Percentiles rank a stretch among this genome's conserved stretches.
These are phyloP conservation scores for Epinotia demarniana DNA, from an alignment of 2,888 invertebrate genomes.

Conservation along the genomic window DNA sequence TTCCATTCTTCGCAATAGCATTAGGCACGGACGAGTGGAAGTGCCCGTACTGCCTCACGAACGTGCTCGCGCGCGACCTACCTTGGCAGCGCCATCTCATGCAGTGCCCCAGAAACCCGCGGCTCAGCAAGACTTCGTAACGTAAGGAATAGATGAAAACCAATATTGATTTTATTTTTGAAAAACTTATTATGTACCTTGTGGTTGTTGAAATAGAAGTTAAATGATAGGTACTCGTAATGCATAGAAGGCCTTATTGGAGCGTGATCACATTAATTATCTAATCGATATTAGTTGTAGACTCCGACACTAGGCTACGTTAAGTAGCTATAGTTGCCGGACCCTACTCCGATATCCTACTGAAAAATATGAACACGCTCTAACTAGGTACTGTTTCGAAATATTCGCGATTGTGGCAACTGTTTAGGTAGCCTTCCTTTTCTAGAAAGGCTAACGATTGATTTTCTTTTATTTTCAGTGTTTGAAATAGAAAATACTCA, in stretches of 20 bases:
- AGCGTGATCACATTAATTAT: too few species aligned
- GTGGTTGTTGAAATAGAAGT: neutral
- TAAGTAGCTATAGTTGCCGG: too few species aligned
- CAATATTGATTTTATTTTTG: constrained; percentile 11
- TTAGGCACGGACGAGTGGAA: constrained; percentile 87
- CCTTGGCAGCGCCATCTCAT: constrained; percentile 93
- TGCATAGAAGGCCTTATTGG: constrained; percentile 37
- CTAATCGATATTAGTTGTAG: neutral
- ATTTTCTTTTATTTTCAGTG: constrained; percentile 13
- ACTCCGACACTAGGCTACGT: too few species aligned
- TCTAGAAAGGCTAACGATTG: constrained; percentile 23
- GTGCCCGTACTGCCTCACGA: constrained; percentile 94
- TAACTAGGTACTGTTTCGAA: neutral
- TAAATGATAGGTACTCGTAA: neutral
- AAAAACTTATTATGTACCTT: neutral
- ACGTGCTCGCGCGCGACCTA: constrained; percentile 89
- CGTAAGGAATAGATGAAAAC: constrained; percentile 46
- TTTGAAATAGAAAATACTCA: constrained; percentile 22
- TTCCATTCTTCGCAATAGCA: constrained; percentile 58
- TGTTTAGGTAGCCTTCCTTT: constrained; percentile 11
- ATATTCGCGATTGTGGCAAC: neutral
- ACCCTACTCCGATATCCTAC: too few species aligned
- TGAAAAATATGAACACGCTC: too few species aligned
- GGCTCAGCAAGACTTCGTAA: constrained; percentile 62
- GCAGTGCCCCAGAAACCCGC: constrained; percentile 82